phyloP scores from a whole-genome alignment of 2,888 invertebrate genomes.

The Ornithoptera alexandrae region DNA sequence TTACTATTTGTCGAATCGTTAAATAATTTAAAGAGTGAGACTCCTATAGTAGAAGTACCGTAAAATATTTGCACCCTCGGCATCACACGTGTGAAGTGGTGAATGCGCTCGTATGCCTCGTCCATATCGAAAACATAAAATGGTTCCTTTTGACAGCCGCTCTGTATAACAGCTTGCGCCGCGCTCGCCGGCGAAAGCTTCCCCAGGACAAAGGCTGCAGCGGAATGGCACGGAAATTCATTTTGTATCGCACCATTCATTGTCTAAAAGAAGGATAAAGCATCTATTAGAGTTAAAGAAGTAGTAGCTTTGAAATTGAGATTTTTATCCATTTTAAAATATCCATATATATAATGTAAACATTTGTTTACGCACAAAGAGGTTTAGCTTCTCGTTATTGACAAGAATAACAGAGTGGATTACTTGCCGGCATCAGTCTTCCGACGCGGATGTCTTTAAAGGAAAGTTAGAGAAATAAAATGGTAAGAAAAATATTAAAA shows the following conservation, averaged over 20 bases:
- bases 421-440: no score
- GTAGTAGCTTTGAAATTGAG: background rate
- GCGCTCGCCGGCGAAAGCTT: constrained; percentile 39
- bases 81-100: constrained; percentile 43
- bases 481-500: no score
- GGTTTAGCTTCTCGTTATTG: no score
- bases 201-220: constrained; percentile 35
- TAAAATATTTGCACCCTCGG: constrained; percentile 49
- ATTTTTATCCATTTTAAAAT: background rate
- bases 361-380: no score
- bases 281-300: background rate
- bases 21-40: background rate
- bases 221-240: constrained; percentile 20
- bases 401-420: no score
- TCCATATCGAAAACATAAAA: constrained; percentile 48
- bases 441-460: no score
- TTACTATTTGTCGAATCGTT: background rate
- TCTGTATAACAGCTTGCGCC: constrained; percentile 42
- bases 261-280: constrained; percentile 3
- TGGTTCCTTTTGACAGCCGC: constrained; percentile 43
- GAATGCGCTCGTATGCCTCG: constrained; percentile 42
- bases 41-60: constrained; percentile 35
- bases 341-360: no score
- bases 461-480: no score
- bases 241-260: constrained; percentile 23